Conservation (phyloP, 2,797 vertebrate genomes). For the Myotis pilosus region DNA sequence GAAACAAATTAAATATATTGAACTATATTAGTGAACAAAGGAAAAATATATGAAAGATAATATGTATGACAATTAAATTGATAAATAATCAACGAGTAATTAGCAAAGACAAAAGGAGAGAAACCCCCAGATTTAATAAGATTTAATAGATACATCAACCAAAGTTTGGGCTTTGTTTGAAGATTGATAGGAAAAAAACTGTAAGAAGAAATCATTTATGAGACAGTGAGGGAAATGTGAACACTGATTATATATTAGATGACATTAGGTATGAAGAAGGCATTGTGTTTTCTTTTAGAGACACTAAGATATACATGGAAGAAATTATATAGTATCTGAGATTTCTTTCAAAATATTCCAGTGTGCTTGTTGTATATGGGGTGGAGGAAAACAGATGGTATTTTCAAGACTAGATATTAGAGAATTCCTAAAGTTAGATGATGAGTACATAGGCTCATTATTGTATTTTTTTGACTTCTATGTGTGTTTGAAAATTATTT, state of each 20-base stretch:
- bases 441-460: background rate
- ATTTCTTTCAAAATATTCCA: conserved; percentile 6
- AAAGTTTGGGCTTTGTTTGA: background rate
- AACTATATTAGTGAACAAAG: background rate
- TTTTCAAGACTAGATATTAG: background rate
- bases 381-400: background rate
- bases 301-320: background rate
- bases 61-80: background rate
- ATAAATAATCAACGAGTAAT: background rate
- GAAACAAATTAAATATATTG: background rate
- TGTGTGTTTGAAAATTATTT: background rate
- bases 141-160: background rate
- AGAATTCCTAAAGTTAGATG: background rate
- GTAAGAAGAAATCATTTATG: conserved; percentile 1
- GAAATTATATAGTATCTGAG: background rate
- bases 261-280: background rate
- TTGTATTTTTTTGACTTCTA: background rate
- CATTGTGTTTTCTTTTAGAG: background rate
- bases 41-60: background rate
- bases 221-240: background rate
- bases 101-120: background rate
- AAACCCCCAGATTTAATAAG: background rate
- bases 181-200: background rate
- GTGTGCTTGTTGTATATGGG: background rate
- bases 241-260: background rate